Conservation (phyloP, 2,113 vertebrate genomes). For the Rhegmatorhina hoffmannsi region DNA sequence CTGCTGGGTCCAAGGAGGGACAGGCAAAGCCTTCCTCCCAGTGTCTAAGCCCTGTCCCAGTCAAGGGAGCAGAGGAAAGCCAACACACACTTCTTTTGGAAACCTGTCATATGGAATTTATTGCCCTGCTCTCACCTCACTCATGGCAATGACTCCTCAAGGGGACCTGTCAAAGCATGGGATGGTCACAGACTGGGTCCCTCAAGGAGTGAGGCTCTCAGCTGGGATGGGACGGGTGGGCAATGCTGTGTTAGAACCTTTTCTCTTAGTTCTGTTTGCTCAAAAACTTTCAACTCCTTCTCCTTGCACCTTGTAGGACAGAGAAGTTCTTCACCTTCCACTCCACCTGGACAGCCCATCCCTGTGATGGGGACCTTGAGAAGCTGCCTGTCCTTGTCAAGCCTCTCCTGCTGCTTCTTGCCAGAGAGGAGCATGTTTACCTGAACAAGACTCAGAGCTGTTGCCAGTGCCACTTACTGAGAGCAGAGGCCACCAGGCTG, state of each 20-base stretch:
- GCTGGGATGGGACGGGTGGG: neutral
- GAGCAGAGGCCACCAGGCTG: neutral
- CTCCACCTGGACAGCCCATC: neutral
- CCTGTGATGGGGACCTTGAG: accelerated
- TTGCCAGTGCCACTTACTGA: neutral
- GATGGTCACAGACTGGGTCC: neutral
- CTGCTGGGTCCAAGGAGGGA: neutral
- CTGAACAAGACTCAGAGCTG: neutral
- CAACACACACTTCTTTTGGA: neutral
- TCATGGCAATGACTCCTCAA: neutral
- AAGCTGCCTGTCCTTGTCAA: neutral
- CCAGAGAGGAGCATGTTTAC: neutral
- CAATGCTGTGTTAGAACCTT: neutral
- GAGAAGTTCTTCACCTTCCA: neutral
- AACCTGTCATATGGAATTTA: neutral
- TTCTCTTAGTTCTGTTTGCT: neutral
- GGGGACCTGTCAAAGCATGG: neutral
- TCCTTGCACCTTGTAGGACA: neutral
- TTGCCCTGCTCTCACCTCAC: neutral
- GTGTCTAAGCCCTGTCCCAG: neutral
- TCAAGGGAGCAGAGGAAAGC: neutral
- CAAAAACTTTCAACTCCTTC: neutral
- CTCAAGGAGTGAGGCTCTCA: neutral
- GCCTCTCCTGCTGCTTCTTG: neutral
- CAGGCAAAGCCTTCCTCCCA: neutral